A percentile compares a stretch with the other conserved stretches of the same genome.
These are phyloP conservation scores for Lutjanus argentimaculatus DNA, from an alignment of 2,797 vertebrate genomes.

Conservation along the genomic window DNA sequence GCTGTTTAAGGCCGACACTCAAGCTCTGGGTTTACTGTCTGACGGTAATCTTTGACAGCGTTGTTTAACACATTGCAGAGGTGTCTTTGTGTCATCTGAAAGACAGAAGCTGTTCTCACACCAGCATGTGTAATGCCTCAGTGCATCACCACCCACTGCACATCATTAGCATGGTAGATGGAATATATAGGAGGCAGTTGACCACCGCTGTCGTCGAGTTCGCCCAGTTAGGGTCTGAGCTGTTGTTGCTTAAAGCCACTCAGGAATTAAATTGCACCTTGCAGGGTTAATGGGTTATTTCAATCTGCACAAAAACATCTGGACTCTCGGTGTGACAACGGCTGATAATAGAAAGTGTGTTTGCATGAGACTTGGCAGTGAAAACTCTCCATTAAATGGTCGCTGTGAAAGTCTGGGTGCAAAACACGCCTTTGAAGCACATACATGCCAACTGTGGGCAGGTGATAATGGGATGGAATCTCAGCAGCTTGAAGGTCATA, in stretches of 20 bases:
- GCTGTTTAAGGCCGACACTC: conserved; percentile 19
- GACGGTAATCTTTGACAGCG: conserved; percentile 62
- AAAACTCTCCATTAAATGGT: conserved; percentile 47
- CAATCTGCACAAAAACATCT: conserved; percentile 46
- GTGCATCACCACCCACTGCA: conserved; percentile 65
- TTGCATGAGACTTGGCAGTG: conserved; percentile 48
- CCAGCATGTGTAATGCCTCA: conserved; percentile 63
- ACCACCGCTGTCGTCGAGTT: conserved; percentile 43
- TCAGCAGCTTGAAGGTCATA: conserved; percentile 55
- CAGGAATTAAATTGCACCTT: conserved; percentile 15
- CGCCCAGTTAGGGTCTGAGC: conserved; percentile 11
- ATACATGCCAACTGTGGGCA: conserved; percentile 52
- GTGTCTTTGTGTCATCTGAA: conserved; percentile 67
- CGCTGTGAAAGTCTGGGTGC: conserved; percentile 54
- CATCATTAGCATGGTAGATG: conserved; percentile 68
- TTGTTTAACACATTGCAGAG: conserved; percentile 55
- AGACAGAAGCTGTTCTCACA: conserved; percentile 71
- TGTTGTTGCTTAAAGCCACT: not conserved
- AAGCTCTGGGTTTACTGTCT: conserved; percentile 30
- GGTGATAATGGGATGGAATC: conserved; percentile 72
- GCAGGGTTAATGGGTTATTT: conserved; percentile 37
- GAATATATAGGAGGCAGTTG: conserved; percentile 55
- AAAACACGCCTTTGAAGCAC: conserved; percentile 58
- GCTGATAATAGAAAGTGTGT: conserved; percentile 54
- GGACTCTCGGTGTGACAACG: conserved; percentile 20